These are phyloP conservation scores for Brenthis hecate DNA, from an alignment of 2,888 invertebrate species.

Conservation along the genomic window DNA sequence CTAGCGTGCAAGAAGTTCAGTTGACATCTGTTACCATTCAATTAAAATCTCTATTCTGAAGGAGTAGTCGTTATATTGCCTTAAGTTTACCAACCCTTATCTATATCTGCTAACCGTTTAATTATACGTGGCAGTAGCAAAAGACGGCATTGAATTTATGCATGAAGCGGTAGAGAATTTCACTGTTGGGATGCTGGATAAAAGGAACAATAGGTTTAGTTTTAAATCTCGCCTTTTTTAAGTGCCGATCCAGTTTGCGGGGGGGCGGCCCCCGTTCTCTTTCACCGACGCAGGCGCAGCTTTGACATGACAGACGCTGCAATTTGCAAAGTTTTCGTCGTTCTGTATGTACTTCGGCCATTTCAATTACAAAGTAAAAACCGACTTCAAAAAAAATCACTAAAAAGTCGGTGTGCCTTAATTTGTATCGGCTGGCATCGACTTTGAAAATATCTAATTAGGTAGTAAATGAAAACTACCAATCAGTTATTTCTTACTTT, in stretches of 20 bases:
- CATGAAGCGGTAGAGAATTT: constrained; percentile 72
- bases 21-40: constrained; percentile 31
- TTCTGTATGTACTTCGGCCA: constrained; percentile 28
- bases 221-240: constrained; percentile 70
- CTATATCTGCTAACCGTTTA: constrained; percentile 66
- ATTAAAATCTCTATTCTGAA: constrained; percentile 48
- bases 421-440: no score
- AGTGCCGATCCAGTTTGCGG: constrained; percentile 68
- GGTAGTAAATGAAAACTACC: no score
- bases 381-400: no score
- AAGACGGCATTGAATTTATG: constrained; percentile 78
- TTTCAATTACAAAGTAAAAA: no score
- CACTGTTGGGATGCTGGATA: constrained; percentile 57
- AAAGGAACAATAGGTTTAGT: constrained; percentile 80
- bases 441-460: no score
- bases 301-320: constrained; percentile 55
- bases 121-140: constrained; percentile 67
- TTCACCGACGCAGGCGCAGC: constrained; percentile 45
- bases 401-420: no score
- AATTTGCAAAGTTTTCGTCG: constrained; percentile 59
- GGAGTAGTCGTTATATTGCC: constrained; percentile 46
- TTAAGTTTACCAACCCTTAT: constrained; percentile 51
- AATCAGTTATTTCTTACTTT: no score
- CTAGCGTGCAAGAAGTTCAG: constrained; percentile 60
- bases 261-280: constrained; percentile 49